These are phyloP conservation scores for Euglossa dilemma DNA, from an alignment of 1,140 invertebrate genomes.

Conservation along the genomic window DNA sequence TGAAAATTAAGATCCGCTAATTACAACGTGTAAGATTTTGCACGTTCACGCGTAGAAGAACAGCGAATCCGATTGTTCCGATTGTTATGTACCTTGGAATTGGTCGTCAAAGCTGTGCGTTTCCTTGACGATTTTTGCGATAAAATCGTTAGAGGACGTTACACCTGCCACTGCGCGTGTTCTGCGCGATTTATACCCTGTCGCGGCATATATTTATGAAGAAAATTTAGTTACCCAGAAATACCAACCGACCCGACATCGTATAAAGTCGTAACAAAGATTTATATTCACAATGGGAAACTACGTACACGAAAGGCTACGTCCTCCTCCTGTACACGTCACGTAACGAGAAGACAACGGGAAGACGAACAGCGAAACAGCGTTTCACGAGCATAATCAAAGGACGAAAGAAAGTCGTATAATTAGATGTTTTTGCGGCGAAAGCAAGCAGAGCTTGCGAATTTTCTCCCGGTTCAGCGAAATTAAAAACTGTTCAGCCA, in stretches of 20 bases:
- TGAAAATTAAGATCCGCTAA: too few relatives aligned
- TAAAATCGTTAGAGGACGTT: not conserved
- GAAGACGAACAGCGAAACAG: not conserved
- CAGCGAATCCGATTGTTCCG: too few relatives aligned
- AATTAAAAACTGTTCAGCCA: slow-evolving; percentile 2
- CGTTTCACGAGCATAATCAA: not conserved
- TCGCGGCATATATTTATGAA: not conserved
- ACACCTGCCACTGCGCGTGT: not conserved
- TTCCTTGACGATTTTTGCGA: not conserved
- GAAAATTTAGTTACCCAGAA: slow-evolving; percentile 31
- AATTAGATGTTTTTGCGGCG: not conserved
- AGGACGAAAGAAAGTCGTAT: not conserved
- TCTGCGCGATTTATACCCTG: not conserved
- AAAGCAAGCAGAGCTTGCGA: not conserved
- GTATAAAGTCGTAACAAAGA: slow-evolving; percentile 39
- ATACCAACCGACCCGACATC: not conserved
- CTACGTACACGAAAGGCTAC: not conserved
- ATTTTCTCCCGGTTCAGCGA: not conserved
- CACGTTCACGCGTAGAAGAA: too few relatives aligned
- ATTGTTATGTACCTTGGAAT: too few relatives aligned
- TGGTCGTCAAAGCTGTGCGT: not conserved
- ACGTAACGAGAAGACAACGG: not conserved
- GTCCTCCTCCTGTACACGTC: not conserved
- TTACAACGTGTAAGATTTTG: too few relatives aligned
- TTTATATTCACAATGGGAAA: slow-evolving; percentile 33